Conservation (phyloP, 2,797 vertebrate genomes). For the Cottoperca gobio region DNA sequence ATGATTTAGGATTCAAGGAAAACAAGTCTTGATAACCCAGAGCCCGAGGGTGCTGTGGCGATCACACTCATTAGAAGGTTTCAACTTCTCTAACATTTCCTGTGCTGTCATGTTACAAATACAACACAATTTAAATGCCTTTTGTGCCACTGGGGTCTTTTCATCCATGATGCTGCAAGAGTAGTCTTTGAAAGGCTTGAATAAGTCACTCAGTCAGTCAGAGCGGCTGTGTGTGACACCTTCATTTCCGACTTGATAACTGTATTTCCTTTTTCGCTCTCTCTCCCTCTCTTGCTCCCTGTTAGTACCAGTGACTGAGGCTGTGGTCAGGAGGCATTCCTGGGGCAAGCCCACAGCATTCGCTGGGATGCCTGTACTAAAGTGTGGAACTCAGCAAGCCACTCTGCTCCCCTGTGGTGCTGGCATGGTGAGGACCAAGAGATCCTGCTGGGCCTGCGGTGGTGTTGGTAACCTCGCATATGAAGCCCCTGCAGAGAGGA, state of each 20-base stretch:
- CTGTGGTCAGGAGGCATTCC: slow-evolving; percentile 79
- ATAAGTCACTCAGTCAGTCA: not conserved
- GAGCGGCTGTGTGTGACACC: slow-evolving; percentile 13
- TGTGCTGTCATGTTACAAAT: slow-evolving; percentile 16
- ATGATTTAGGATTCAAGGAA: slow-evolving; percentile 37
- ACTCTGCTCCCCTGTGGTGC: slow-evolving; percentile 77
- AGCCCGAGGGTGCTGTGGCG: slow-evolving; percentile 30
- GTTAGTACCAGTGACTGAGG: slow-evolving; percentile 67
- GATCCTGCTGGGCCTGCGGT: slow-evolving; percentile 82
- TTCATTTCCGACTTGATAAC: slow-evolving; percentile 44
- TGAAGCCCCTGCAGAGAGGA: slow-evolving; percentile 75
- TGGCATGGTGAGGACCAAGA: slow-evolving; percentile 76
- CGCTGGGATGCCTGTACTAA: slow-evolving; percentile 70
- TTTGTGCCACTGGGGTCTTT: slow-evolving; percentile 1
- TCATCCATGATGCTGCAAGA: not conserved
- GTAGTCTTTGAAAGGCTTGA: not conserved
- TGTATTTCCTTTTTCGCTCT: slow-evolving; percentile 43
- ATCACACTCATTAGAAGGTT: slow-evolving; percentile 34
- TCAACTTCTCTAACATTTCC: slow-evolving; percentile 19
- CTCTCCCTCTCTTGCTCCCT: slow-evolving; percentile 44
- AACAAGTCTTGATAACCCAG: slow-evolving; percentile 51
- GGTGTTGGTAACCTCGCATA: slow-evolving; percentile 73
- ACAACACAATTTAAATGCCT: not conserved
- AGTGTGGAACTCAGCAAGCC: slow-evolving; percentile 77
- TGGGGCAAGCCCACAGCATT: slow-evolving; percentile 78